These are phyloP conservation scores for Cyanoderma ruficeps DNA, from an alignment of 2,113 vertebrate genomes.

Conservation along the genomic window DNA sequence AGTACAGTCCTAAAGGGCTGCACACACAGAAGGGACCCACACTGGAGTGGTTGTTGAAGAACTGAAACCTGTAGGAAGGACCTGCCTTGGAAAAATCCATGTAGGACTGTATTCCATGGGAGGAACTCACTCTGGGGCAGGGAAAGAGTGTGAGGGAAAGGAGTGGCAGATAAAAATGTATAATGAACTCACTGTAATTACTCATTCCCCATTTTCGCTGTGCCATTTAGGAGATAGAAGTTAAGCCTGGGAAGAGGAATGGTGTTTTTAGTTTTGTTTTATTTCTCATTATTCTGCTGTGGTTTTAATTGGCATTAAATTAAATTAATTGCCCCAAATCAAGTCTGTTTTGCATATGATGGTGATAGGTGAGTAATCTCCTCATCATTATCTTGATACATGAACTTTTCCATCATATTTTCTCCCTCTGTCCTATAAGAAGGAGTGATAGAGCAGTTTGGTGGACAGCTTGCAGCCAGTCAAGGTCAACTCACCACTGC, in stretches of 20 bases:
- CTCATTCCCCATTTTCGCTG: background rate
- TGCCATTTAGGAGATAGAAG: background rate
- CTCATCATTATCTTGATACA: background rate
- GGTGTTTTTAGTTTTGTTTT: background rate
- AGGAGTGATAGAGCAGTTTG: background rate
- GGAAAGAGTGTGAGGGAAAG: background rate
- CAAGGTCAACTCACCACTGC: background rate
- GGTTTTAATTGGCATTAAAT: background rate
- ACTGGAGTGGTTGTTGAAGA: background rate
- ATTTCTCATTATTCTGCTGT: background rate
- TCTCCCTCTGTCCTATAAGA: background rate
- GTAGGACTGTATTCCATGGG: background rate
- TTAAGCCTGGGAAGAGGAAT: background rate
- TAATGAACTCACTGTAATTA: background rate
- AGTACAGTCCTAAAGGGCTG: background rate
- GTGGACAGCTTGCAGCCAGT: background rate
- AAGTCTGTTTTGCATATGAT: background rate
- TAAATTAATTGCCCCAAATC: background rate
- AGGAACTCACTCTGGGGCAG: background rate
- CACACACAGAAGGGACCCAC: background rate
- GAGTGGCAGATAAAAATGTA: background rate
- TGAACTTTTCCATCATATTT: background rate
- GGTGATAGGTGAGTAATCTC: background rate
- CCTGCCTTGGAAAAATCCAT: accelerated
- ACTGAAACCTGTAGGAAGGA: background rate